Base-by-base conservation (phyloP, 2,797 vertebrate species). In the Syngnathus rostellatus region DNA sequence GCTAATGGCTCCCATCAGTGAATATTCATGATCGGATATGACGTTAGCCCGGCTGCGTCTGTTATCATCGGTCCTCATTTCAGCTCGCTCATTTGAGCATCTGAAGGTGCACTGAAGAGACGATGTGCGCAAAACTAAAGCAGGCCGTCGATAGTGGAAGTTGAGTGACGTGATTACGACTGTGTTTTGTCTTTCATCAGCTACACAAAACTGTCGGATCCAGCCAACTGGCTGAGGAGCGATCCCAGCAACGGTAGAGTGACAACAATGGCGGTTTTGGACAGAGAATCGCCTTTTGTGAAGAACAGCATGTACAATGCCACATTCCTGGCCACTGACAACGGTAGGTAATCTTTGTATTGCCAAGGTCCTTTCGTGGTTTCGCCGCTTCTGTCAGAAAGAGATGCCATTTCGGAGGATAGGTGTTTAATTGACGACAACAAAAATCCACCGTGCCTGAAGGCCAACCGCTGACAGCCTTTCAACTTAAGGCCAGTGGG, bases 221-320 rank as follows among this genome's bases (percentile, higher is more conserved):
- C 94, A 60, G 97, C 94, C 69, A 93, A 93, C 79, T 99, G 97
- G 97, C 85, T 99, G 58, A 93, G 92, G 85, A 96, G 98, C 70
- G 94, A 99, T 81, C 88, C 94, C 0, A 77, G 89, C 78, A 94
- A 83, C 19, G 96, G 95, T 25, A 94, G 92, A 51, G 91, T 99
- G 83, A 92, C 91, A 69, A 97, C 95, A 53, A 94, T 91, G 65
- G 94, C 93, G 59, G 74, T 96, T 81, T 84, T 98, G 88, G 97
- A 99, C 84, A 86, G 97, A 83, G 97, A 99, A 75, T 98, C 97
- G 0, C 90, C 93, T 39, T 95, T 90, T 72, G 96, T 99, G 73
- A 95, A 94, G 86, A 94, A 97, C 85, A 98, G 94, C 69, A 86
- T 97, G 83, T 99, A 99, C 86, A 98, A 97, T 68, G 96, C 94